Conservation (phyloP, 2,888 invertebrate species). For the Nudaria mundana region DNA sequence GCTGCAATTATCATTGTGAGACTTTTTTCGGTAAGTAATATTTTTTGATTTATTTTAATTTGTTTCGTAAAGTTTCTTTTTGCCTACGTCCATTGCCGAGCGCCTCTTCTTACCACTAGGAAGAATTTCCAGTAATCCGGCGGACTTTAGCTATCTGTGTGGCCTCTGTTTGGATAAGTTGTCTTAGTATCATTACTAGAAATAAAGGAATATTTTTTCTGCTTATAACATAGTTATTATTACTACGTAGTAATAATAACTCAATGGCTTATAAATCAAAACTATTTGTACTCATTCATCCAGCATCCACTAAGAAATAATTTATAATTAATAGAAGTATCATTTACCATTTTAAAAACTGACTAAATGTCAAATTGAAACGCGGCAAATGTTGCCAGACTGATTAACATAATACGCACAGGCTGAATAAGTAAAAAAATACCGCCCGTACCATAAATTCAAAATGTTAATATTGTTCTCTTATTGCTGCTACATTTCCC, state of each 20-base stretch:
- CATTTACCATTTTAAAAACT: too few relatives aligned
- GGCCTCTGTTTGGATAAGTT: too few relatives aligned
- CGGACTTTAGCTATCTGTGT: too few relatives aligned
- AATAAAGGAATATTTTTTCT: too few relatives aligned
- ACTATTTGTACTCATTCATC: too few relatives aligned
- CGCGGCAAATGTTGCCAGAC: conserved; percentile 22
- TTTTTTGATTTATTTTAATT: conserved; percentile 2
- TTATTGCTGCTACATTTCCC: conserved; percentile 21
- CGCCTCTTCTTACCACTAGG: not conserved
- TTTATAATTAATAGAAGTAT: too few relatives aligned
- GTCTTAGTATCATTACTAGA: too few relatives aligned
- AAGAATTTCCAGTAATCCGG: not conserved
- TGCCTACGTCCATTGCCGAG: not conserved
- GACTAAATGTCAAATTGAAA: conserved; percentile 12
- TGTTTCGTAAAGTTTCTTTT: not conserved
- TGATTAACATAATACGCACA: conserved; percentile 45
- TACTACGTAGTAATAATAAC: too few relatives aligned
- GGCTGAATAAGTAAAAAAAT: conserved; percentile 45
- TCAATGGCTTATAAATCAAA: too few relatives aligned
- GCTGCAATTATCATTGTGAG: conserved; percentile 14
- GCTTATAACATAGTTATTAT: too few relatives aligned
- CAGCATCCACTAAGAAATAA: too few relatives aligned
- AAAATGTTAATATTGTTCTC: conserved; percentile 22
- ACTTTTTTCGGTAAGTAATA: conserved; percentile 9
- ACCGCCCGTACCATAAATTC: conserved; percentile 22